Base-by-base conservation (phyloP, 2,797 vertebrate genomes). In the Acipenser oxyrinchus region DNA sequence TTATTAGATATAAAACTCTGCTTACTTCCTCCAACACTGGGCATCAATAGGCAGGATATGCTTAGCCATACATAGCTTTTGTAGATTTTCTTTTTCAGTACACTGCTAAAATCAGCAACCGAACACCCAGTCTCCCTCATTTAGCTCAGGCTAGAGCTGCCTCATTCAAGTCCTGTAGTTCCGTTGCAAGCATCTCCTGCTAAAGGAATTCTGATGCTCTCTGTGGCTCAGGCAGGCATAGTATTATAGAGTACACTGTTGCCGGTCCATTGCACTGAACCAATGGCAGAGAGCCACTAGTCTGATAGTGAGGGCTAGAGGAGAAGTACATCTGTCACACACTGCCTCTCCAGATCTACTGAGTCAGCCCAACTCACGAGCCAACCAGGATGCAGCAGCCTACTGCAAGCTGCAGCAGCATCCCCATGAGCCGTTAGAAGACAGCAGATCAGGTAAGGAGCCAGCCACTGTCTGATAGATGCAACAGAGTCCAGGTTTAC, bases 281-380 rank as follows among this genome's bases (percentile, higher is more conserved):
- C 88, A 90, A 90, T 89, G 83, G 78, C 83, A 86, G 83, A 84
- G 80, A 83, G 87, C 84, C 81, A 77, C 86, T 79, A 75, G 80
- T 83, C 82, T 82, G 82, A 76, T 77, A 75, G 77, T 64, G 79
- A 75, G 79, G 75, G 80, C 83, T 79, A 84, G 81, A 82, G 82
- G 78, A 77, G 75, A 79, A 78, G 82, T 72, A 76, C 85, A 86
- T 83, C 82, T 85, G 84, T 82, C 86, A 82, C 65, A 58, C 55
- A 48, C 55, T 71, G 63, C 66, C 62, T 48, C 75, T 77, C 73
- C 82, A 73, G 68, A 74, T 74, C 69, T 68, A 74, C 77, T 79
- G 75, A 79, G 69, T 55, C 52, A 55, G 52, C 52, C 52, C 52
- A 3, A n/a, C 52, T 55, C 9, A 5, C 9, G 52, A 55, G 52